Evolutionary conservation across 1,140 invertebrate species (phyloP), one percentile per base, ranked within the genome.

Genomic region (Diorhabda carinulata): DNA sequence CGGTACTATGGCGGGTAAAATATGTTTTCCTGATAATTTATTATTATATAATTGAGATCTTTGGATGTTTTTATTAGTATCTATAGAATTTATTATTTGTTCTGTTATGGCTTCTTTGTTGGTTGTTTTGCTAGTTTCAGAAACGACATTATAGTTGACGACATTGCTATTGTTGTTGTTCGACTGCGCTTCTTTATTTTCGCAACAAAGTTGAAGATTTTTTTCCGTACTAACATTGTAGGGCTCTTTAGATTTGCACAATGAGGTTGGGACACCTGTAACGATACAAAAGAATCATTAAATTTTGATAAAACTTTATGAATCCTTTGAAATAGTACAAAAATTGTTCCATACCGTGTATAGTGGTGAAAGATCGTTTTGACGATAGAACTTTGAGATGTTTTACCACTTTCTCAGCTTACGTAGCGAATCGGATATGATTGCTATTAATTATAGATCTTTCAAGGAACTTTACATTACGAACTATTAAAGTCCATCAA

Each of bases 181-280:
- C 8, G 5, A n/a, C 43, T 7, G 9, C 3, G 42, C 61, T 60
- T 40, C 25, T 60, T 41, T 60, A 64, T 64, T 64, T 47, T 64
- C 43, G 25, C 43, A 57, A 41, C 41, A 57, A 7, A 66, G 40
- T 42, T 66, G 64, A 8, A 66, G 64, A 41, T 57, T 66, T 57
- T 66, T 66, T 9, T 57, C 64, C 25, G 64, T 57, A 41, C 64
- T 57, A 41, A 66, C 64, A 42, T 66, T 66, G 47, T 66, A 66
- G 5, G 64, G 64, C 40, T 66, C 52, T 57, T 66, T 66, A 41
- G 64, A 57, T 43, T 66, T 66, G 64, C 64, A 66, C 3, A 66
- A 52, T n/a, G 64, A 66, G 5, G 64, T 52, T 7, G 64, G 64
- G 43, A 41, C 42, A 66, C 64, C 64, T 66, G 47, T 7, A 66